These are phyloP conservation scores for Hemaris fuciformis DNA, from an alignment of 2,888 invertebrate species.

Conservation along the genomic window DNA sequence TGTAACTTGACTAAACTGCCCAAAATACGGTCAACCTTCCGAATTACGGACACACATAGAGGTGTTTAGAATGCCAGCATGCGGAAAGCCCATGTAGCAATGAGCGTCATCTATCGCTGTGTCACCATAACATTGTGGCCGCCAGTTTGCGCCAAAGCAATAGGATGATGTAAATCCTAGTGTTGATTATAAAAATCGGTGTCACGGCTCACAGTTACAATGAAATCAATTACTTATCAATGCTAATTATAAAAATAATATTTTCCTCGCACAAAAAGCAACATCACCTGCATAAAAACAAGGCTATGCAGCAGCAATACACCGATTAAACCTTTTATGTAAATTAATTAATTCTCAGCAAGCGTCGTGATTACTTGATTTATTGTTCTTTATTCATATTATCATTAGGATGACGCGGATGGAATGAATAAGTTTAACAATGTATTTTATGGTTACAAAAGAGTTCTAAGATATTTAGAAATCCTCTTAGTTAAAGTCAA, in stretches of 20 bases:
- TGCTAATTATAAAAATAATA: slow-evolving; percentile 8
- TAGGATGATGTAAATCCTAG: slow-evolving; percentile 9
- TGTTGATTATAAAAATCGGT: slow-evolving; percentile 15
- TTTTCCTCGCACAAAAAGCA: slow-evolving; percentile 10
- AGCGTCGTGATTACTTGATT: background rate
- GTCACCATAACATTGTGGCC: background rate
- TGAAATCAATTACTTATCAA: slow-evolving; percentile 12
- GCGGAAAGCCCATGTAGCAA: no score
- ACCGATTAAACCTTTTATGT: background rate
- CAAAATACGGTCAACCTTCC: no score
- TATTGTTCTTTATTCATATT: no score
- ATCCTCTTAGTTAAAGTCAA: no score
- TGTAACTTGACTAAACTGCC: no score
- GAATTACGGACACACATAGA: no score
- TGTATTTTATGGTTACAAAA: no score
- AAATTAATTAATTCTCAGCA: background rate
- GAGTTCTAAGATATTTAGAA: no score
- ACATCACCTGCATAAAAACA: background rate
- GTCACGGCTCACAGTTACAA: background rate
- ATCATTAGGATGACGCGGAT: no score
- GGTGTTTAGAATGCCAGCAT: no score
- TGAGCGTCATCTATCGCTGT: background rate
- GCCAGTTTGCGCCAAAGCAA: background rate
- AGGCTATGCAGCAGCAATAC: background rate
- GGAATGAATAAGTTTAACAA: no score